A percentile compares a stretch with the other conserved stretches of the same genome.
Evolutionary conservation across 1,140 invertebrate species (phyloP).

Genomic region (Linepithema humile): DNA sequence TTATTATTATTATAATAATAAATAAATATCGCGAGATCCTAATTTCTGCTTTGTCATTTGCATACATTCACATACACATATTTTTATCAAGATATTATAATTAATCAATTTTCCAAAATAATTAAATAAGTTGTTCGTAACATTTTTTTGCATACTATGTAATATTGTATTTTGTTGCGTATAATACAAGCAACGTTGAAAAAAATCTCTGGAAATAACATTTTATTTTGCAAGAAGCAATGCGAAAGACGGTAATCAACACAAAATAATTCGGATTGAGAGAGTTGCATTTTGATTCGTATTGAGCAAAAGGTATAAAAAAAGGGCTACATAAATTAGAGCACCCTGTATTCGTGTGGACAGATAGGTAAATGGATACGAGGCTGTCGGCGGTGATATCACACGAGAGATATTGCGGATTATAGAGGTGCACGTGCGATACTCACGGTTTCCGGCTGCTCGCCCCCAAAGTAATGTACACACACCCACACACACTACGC

Average conservation of each 20-base stretch:
- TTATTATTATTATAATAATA: too few relatives aligned
- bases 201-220: slow-evolving; percentile 17
- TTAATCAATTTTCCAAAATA: too few relatives aligned
- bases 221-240: not conserved
- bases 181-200: not conserved
- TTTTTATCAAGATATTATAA: too few relatives aligned
- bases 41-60: too few relatives aligned
- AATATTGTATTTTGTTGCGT: not conserved
- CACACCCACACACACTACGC: not conserved
- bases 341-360: slow-evolving; percentile 13
- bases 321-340: slow-evolving; percentile 27
- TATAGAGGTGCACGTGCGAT: slow-evolving; percentile 65
- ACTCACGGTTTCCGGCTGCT: slow-evolving; percentile 59
- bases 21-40: too few relatives aligned
- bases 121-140: not conserved
- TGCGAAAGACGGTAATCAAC: not conserved
- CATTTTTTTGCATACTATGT: not conserved
- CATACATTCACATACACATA: too few relatives aligned
- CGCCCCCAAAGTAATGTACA: slow-evolving; percentile 60
- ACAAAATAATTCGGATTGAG: slow-evolving; percentile 28
- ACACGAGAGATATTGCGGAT: slow-evolving; percentile 71
- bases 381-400: slow-evolving; percentile 48
- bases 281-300: slow-evolving; percentile 42
- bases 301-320: slow-evolving; percentile 15
- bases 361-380: slow-evolving; percentile 57